These are phyloP conservation scores for Amiota minor DNA, from an alignment of 2,888 invertebrate genomes.

Conservation along the genomic window DNA sequence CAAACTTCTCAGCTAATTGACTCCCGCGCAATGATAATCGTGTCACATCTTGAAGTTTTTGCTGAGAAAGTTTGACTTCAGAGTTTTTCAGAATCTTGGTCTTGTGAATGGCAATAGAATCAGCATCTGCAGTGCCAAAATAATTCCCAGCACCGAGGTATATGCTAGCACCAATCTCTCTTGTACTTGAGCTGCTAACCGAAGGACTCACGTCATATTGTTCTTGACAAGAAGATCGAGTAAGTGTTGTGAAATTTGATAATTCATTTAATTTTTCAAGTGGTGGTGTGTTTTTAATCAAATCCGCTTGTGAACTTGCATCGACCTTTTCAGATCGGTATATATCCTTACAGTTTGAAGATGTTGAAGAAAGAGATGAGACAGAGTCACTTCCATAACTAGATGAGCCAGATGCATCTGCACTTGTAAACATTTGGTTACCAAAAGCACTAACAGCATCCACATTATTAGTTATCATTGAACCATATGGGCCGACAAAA, in stretches of 20 bases:
- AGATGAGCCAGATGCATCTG: conserved; percentile 34
- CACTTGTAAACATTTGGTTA: background rate
- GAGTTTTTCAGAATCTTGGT: conserved; percentile 44
- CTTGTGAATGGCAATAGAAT: conserved; percentile 25
- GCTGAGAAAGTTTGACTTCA: conserved; percentile 51
- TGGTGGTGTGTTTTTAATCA: conserved; percentile 34
- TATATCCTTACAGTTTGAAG: conserved; percentile 53
- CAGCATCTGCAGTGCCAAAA: conserved; percentile 45
- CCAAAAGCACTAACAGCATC: conserved; percentile 9
- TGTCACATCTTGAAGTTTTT: conserved; percentile 64
- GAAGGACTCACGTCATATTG: background rate
- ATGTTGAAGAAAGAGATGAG: conserved; percentile 20
- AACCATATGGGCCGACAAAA: conserved; percentile 1
- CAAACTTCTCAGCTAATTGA: conserved; percentile 81
- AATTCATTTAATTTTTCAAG: conserved; percentile 46
- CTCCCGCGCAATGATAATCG: conserved; percentile 79
- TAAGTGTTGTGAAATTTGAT: background rate
- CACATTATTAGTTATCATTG: conserved; percentile 6
- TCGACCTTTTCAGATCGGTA: conserved; percentile 46
- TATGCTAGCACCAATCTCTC: background rate
- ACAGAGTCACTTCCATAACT: conserved; percentile 28
- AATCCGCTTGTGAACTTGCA: conserved; percentile 49
- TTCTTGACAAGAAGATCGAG: conserved; percentile 9
- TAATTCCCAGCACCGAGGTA: background rate
- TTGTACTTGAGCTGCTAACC: conserved; percentile 13